Conservation (phyloP, 2,113 vertebrate genomes). For the Campylomormyrus tamandua region DNA sequence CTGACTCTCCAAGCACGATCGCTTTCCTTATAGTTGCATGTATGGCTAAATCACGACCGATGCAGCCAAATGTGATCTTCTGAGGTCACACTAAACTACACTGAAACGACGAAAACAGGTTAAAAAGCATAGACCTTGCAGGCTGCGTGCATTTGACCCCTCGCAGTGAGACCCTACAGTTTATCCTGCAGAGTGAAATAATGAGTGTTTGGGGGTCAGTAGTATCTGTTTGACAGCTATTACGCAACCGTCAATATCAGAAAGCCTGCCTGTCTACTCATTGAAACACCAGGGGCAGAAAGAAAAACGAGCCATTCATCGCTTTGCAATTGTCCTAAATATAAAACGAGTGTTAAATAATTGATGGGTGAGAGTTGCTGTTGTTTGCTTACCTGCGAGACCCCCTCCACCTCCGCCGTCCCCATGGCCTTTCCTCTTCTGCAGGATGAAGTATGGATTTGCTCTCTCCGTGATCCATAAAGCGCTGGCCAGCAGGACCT, state of each 20-base stretch:
- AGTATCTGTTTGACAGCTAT: not conserved
- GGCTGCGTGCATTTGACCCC: not conserved
- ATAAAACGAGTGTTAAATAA: not conserved
- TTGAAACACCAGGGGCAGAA: not conserved
- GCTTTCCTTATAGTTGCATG: not conserved
- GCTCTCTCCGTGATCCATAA: constrained; percentile 92
- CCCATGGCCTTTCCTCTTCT: constrained; percentile 89
- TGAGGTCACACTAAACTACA: not conserved
- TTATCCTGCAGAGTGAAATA: not conserved
- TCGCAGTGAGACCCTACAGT: not conserved
- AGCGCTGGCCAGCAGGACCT: constrained; percentile 89
- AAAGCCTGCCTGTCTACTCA: not conserved
- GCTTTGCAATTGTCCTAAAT: not conserved
- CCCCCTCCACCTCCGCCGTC: constrained; percentile 78
- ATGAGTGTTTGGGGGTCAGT: not conserved
- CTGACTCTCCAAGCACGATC: not conserved
- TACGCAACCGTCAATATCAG: not conserved
- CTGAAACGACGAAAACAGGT: not conserved
- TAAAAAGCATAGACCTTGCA: not conserved
- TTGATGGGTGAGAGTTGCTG: not conserved
- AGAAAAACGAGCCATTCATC: not conserved
- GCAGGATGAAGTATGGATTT: constrained; percentile 93
- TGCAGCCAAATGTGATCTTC: not conserved
- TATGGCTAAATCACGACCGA: not conserved
- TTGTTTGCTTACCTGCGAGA: constrained; percentile 61